Evolutionary conservation across 2,888 invertebrate species (phyloP).

Genomic region (Apamea sordens): DNA sequence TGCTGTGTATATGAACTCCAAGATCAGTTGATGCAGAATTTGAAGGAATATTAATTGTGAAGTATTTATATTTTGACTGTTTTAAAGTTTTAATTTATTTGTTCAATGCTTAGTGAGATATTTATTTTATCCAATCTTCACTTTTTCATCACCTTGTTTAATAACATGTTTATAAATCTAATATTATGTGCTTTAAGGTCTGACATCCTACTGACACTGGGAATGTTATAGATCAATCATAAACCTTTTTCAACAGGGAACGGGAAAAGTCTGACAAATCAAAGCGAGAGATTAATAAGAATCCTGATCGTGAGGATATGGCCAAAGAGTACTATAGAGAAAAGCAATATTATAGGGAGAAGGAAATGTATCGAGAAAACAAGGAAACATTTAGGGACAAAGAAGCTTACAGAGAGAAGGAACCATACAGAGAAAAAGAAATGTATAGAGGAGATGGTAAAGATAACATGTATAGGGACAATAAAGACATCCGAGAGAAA

Average conservation of each 20-base stretch:
- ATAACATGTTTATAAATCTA: slow-evolving; percentile 66
- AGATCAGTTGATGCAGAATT: slow-evolving; percentile 46
- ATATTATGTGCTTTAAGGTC: slow-evolving; percentile 79
- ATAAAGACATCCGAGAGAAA: slow-evolving; percentile 81
- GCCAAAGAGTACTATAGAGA: slow-evolving; percentile 88
- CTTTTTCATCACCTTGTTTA: slow-evolving; percentile 24
- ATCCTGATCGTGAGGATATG: slow-evolving; percentile 84
- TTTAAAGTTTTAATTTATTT: slow-evolving; percentile 4
- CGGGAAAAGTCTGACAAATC: slow-evolving; percentile 86
- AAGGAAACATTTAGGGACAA: slow-evolving; percentile 82
- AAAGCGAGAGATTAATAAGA: slow-evolving; percentile 83
- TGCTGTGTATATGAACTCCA: background rate
- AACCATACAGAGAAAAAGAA: slow-evolving; percentile 77
- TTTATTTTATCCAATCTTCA: slow-evolving; percentile 21
- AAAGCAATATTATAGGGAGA: slow-evolving; percentile 84
- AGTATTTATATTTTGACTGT: slow-evolving; percentile 2
- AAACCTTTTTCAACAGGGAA: slow-evolving; percentile 84
- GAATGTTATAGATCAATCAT: slow-evolving; percentile 78
- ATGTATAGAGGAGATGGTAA: slow-evolving; percentile 75
- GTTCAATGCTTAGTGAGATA: slow-evolving; percentile 2
- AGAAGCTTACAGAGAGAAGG: slow-evolving; percentile 80
- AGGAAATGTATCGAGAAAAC: slow-evolving; percentile 76
- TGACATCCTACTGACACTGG: slow-evolving; percentile 77
- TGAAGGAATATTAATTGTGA: slow-evolving; percentile 30
- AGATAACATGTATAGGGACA: slow-evolving; percentile 71